These are phyloP conservation scores for Callyntrura sp. DNA, from an alignment of 2,888 invertebrate species.

Conservation along the genomic window DNA sequence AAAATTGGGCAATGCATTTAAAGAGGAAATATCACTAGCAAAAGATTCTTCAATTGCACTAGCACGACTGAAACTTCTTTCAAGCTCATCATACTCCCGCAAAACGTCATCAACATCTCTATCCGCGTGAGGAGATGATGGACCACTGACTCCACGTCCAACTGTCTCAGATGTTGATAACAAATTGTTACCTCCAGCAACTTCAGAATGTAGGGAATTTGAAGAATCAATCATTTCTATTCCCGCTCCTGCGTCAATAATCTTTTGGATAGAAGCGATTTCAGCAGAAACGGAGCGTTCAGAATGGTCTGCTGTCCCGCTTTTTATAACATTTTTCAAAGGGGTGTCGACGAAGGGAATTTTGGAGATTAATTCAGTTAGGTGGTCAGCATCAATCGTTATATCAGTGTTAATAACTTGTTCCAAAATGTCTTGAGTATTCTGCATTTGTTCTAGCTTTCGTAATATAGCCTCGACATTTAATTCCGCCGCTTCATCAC, in stretches of 20 bases:
- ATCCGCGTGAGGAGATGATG: background rate
- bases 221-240: constrained; percentile 34
- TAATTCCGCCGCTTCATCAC: background rate
- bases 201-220: constrained; percentile 38
- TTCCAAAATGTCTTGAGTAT: constrained; percentile 72
- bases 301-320: constrained; percentile 22
- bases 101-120: constrained; percentile 75
- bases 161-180: constrained; percentile 32
- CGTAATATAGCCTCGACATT: constrained; percentile 42
- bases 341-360: constrained; percentile 36
- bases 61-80: constrained; percentile 65
- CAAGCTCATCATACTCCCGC: constrained; percentile 77
- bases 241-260: constrained; percentile 59
- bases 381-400: constrained; percentile 32
- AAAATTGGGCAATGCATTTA: constrained; percentile 25
- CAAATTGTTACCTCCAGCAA: constrained; percentile 61
- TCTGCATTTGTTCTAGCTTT: constrained; percentile 72
- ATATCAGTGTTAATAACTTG: constrained; percentile 52
- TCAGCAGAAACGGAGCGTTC: constrained; percentile 66
- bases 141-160: background rate
- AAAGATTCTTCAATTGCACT: constrained; percentile 66
- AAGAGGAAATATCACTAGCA: constrained; percentile 54
- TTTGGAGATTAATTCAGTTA: constrained; percentile 36
- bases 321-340: background rate
- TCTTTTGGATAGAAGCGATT: constrained; percentile 71